A percentile compares a stretch with the other conserved stretches of the same genome.
Evolutionary conservation across 2,888 invertebrate species (phyloP).

Genomic region (Biston betularia): DNA sequence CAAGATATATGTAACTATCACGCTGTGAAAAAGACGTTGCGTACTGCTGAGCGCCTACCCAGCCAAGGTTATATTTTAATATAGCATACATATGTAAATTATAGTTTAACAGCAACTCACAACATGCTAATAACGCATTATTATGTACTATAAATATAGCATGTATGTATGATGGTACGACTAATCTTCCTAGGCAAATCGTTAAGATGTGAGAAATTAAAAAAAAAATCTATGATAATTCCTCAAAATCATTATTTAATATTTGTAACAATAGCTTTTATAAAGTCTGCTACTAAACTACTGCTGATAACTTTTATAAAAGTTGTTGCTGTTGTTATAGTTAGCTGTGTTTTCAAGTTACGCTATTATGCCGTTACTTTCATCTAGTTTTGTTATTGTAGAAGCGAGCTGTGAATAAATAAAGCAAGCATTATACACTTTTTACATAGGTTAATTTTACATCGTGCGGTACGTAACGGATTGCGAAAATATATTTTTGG

Average conservation of each 20-base stretch:
- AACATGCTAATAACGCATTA: slow-evolving; percentile 34
- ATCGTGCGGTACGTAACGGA: not conserved
- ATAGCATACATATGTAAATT: slow-evolving; percentile 38
- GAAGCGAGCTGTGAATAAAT: slow-evolving; percentile 32
- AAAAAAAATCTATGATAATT: no score
- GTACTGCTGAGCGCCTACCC: slow-evolving; percentile 16
- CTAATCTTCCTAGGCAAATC: not conserved
- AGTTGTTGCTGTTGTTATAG: no score
- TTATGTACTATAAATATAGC: not conserved
- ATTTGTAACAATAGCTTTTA: no score
- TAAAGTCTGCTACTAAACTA: no score
- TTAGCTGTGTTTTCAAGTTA: slow-evolving; percentile 15
- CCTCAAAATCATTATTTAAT: no score
- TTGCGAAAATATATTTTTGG: not conserved
- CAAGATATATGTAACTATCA: slow-evolving; percentile 26
- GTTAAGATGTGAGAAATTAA: slow-evolving; percentile 22
- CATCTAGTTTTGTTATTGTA: slow-evolving; percentile 34
- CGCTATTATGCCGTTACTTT: slow-evolving; percentile 15
- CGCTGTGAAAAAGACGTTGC: slow-evolving; percentile 17
- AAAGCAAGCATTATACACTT: slow-evolving; percentile 20
- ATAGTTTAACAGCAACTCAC: slow-evolving; percentile 35
- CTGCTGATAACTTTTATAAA: no score
- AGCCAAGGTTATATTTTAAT: slow-evolving; percentile 32
- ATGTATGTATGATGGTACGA: not conserved
- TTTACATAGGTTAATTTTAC: slow-evolving; percentile 9